These are phyloP conservation scores for Napeogenes sylphis DNA, from an alignment of 2,888 invertebrate species.

Conservation along the genomic window DNA sequence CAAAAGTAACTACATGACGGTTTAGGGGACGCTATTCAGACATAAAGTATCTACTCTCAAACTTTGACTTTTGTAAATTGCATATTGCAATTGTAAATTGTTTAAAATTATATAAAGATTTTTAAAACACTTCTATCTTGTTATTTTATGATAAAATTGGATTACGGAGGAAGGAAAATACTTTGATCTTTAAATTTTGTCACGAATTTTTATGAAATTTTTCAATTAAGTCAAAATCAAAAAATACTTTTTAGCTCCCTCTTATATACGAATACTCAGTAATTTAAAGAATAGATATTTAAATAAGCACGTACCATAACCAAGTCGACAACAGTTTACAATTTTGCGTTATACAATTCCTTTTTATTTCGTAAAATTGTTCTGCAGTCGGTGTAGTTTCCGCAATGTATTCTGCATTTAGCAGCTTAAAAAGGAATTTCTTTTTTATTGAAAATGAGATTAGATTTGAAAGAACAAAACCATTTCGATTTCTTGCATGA, in stretches of 20 bases:
- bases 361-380: conserved; percentile 6
- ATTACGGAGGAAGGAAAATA: too few relatives aligned
- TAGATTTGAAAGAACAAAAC: conserved; percentile 20
- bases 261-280: too few relatives aligned
- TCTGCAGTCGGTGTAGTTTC: neutral
- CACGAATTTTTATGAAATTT: too few relatives aligned
- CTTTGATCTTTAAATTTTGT: too few relatives aligned
- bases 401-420: conserved; percentile 5
- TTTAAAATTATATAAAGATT: too few relatives aligned
- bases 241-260: neutral
- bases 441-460: conserved; percentile 4
- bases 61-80: too few relatives aligned
- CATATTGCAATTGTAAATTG: too few relatives aligned
- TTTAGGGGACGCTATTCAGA: neutral
- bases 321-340: neutral
- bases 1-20: conserved; percentile 2
- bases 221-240: too few relatives aligned
- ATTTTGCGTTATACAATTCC: neutral
- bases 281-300: neutral
- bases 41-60: too few relatives aligned
- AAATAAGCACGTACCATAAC: neutral
- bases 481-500: conserved; percentile 29
- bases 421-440: conserved; percentile 1
- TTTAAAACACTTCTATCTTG: too few relatives aligned
- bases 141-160: too few relatives aligned